These are phyloP conservation scores for Euura saliciscinereae DNA, from an alignment of 1,140 invertebrate genomes.

Conservation along the genomic window DNA sequence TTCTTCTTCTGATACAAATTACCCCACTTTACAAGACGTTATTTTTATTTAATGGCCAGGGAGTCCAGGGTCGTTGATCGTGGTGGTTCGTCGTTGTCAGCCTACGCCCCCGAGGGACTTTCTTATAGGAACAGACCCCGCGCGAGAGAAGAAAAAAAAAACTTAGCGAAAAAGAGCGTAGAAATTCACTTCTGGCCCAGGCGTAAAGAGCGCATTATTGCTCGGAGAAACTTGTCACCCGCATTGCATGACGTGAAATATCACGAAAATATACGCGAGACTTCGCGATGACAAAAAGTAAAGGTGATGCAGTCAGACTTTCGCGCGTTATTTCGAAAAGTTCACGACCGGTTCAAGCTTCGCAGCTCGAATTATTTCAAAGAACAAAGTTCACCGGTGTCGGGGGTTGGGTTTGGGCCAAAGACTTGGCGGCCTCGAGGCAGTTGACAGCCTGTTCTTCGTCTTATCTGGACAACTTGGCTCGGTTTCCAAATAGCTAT, in stretches of 20 bases:
- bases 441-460: not conserved
- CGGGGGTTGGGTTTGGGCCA: not conserved
- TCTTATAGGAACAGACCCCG: not conserved
- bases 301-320: too few species aligned
- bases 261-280: too few species aligned
- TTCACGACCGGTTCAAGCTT: not conserved
- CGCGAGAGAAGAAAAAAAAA: too few species aligned
- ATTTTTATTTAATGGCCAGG: slow-evolving; percentile 4
- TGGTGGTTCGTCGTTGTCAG: not conserved
- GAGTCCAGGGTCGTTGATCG: not conserved
- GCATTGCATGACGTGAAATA: too few species aligned
- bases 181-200: too few species aligned
- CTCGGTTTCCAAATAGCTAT: not conserved
- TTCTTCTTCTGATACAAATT: not conserved
- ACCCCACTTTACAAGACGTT: not conserved
- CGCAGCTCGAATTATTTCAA: not conserved
- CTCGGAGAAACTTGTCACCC: too few species aligned
- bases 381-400: not conserved
- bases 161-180: too few species aligned
- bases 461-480: slow-evolving; percentile 2
- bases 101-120: not conserved
- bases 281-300: too few species aligned
- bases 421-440: not conserved
- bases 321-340: not conserved
- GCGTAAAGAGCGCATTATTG: too few species aligned